Percentiles rank a stretch among this genome's conserved stretches.
Conservation (phyloP, 2,113 vertebrate species). For the Brachirus orientalis region DNA sequence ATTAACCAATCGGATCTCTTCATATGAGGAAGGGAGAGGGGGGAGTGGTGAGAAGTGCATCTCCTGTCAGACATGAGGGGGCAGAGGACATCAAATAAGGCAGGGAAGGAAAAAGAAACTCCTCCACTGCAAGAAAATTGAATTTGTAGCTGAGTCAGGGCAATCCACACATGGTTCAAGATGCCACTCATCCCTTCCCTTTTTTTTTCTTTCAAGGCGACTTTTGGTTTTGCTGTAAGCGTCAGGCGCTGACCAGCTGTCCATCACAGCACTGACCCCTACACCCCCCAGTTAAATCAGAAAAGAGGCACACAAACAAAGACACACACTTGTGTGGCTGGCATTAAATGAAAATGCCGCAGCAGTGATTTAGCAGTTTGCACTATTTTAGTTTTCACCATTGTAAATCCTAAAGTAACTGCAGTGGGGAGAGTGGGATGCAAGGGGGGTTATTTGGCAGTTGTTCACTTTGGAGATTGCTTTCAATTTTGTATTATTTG, state of each 20-base stretch:
- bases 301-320: slow-evolving; percentile 1
- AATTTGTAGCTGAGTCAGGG: slow-evolving; percentile 39
- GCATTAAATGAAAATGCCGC: slow-evolving; percentile 48
- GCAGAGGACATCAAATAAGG: slow-evolving; percentile 13
- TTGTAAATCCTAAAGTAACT: slow-evolving; percentile 40
- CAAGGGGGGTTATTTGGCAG: slow-evolving; percentile 25
- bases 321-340: neutral
- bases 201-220: neutral
- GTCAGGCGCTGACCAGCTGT: slow-evolving; percentile 45
- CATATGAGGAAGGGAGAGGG: neutral
- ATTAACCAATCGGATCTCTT: slow-evolving; percentile 49
- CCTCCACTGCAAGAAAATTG: slow-evolving; percentile 13
- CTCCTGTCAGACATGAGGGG: slow-evolving; percentile 18
- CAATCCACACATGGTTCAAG: slow-evolving; percentile 2
- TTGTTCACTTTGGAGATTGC: slow-evolving; percentile 44
- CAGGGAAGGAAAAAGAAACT: slow-evolving; percentile 22
- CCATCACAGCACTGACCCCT: slow-evolving; percentile 38
- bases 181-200: neutral
- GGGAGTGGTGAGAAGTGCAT: neutral
- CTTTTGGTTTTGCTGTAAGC: slow-evolving; percentile 24
- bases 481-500: slow-evolving; percentile 58
- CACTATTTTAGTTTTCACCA: slow-evolving; percentile 23
- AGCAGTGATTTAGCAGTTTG: slow-evolving; percentile 67
- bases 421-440: slow-evolving; percentile 24
- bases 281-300: neutral